Base-by-base conservation (phyloP, 1,140 invertebrate species). In the Homarus americanus region DNA sequence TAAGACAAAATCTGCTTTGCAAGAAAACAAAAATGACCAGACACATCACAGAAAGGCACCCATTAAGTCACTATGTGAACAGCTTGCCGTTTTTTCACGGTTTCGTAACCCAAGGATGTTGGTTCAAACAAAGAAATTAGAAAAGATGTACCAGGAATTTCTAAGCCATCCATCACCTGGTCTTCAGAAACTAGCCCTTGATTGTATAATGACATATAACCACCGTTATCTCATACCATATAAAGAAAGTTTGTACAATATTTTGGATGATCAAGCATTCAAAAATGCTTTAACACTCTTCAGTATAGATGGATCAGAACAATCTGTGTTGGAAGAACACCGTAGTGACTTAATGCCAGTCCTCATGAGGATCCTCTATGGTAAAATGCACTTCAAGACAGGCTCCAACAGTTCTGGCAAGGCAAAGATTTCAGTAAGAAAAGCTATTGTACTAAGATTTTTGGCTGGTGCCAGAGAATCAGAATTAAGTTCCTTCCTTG, bases 181-280 rank as follows among this genome's bases (percentile, higher is more conserved):
- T 10, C 94, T 99, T 58, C 98, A 99, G 94, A 98, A 97, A 94
- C 95, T 96, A 84, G 97, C 98, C 0, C 94, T 99, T 73, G 96
- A 97, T 93, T 99, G 98, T 94, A 93, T 99, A 5, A 95, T 98
- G 86, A 96, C 96, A 5, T 99, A 98, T 93, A 98, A 97, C 93
- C 95, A 96, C 75, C 97, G 97, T 93, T 96, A 96, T 93, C 92
- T 98, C 10, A 94, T 94, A 0, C 96, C 97, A 2, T 98, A 99
- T 93, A 97, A 94, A 73, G 96, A 96, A 32, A 96, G 97, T 93
- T 94, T 99, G 12, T 95, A 96, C 89, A 96, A 96, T 91, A 95
- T 98, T 28, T 95, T 98, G 0, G 97, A 98, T 93, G 98, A 98
- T 75, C 97, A 97, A 92, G 97, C 97, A 92, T 97, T 99, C 87